Evolutionary conservation across 2,113 vertebrate genomes (phyloP).

Genomic region (Melanerpes aurifrons): DNA sequence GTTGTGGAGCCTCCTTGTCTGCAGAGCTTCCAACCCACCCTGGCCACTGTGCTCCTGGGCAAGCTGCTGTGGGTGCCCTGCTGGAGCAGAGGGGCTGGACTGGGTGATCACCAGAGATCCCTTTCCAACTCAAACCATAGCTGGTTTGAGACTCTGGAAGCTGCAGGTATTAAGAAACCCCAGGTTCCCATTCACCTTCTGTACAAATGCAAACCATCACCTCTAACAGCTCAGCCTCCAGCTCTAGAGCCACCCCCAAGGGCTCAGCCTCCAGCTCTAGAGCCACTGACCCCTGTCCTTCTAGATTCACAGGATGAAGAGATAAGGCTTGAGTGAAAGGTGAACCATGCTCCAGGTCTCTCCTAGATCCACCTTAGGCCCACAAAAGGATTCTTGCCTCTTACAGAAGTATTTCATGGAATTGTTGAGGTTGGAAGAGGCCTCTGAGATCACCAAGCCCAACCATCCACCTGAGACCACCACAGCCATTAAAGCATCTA

Average conservation of each 20-base stretch:
- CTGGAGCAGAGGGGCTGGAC: too few species aligned
- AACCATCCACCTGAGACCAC: too few species aligned
- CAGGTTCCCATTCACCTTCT: neutral
- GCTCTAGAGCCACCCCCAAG: neutral
- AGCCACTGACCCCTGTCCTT: accelerated
- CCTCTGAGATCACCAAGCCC: too few species aligned
- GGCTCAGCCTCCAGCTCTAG: accelerated
- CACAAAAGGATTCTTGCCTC: neutral
- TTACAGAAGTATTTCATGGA: neutral
- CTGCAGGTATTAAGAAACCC: neutral
- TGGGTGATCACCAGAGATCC: too few species aligned
- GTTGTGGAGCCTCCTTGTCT: too few species aligned
- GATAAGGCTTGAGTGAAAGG: neutral
- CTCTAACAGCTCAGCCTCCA: neutral
- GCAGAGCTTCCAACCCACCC: too few species aligned
- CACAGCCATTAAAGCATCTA: neutral
- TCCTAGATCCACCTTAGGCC: neutral
- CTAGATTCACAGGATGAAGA: accelerated
- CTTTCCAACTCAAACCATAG: too few species aligned
- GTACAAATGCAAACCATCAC: neutral
- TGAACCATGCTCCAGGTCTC: neutral
- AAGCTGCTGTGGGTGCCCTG: too few species aligned
- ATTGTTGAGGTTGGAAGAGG: too few species aligned
- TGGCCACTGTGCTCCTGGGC: too few species aligned
- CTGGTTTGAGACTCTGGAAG: neutral